phyloP scores from a whole-genome alignment of 1,140 invertebrate species.

The Papilio glaucus region DNA sequence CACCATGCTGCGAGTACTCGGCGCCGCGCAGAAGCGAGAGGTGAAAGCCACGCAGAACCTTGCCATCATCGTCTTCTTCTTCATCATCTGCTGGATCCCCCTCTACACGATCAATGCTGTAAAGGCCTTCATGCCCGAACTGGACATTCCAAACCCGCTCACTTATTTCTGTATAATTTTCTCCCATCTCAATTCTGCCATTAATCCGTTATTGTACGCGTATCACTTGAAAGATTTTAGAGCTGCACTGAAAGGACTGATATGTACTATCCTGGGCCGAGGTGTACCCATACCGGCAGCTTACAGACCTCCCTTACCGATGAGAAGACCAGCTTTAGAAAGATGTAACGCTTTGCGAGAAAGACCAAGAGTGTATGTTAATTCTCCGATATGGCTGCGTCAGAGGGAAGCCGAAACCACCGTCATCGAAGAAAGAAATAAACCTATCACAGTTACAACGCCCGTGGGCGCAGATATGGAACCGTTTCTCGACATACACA shows the following conservation, averaged over 20 bases:
- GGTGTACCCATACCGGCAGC: slow-evolving; percentile 71
- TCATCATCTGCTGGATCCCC: slow-evolving; percentile 96
- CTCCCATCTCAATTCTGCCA: slow-evolving; percentile 94
- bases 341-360: slow-evolving; percentile 74
- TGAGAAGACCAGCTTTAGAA: slow-evolving; percentile 71
- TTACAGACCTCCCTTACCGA: slow-evolving; percentile 69
- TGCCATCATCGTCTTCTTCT: slow-evolving; percentile 95
- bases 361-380: slow-evolving; percentile 75
- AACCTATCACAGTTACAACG: slow-evolving; percentile 40
- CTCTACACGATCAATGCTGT: slow-evolving; percentile 96
- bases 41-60: slow-evolving; percentile 96
- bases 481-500: slow-evolving; percentile 63
- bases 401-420: slow-evolving; percentile 72
- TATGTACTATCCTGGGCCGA: slow-evolving; percentile 84
- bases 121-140: slow-evolving; percentile 89
- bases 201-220: slow-evolving; percentile 94
- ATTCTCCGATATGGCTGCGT: slow-evolving; percentile 79
- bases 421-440: slow-evolving; percentile 52
- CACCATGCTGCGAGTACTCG: slow-evolving; percentile 90
- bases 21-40: slow-evolving; percentile 92
- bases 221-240: slow-evolving; percentile 95
- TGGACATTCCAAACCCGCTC: slow-evolving; percentile 87
- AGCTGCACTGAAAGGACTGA: slow-evolving; percentile 87
- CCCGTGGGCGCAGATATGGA: slow-evolving; percentile 60
- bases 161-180: slow-evolving; percentile 93